Base-by-base conservation (phyloP, 2,797 vertebrate genomes). In the Acanthurus lineatus region DNA sequence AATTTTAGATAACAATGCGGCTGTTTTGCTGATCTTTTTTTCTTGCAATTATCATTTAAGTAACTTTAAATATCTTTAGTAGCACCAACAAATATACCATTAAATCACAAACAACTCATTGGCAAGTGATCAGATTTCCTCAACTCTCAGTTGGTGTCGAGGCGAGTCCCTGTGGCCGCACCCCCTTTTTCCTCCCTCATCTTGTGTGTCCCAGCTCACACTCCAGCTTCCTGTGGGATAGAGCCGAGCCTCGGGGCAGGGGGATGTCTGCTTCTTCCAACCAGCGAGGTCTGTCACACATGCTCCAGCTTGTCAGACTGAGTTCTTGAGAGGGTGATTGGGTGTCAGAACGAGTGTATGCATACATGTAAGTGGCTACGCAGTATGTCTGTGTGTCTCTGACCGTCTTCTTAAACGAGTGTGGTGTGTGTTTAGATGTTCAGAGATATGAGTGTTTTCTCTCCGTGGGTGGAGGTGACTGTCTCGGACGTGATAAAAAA, bases 161-260 rank as follows among this genome's bases (percentile, higher is more conserved):
- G 47, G 65, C 28, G n/a, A 78, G 76, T 69, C 76, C 66, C 69
- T 69, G 60, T 60, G 72, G 68, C 54, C 65, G 51, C 72, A 17
- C 56, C 64, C 60, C 40, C 22, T 3, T 14, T 71, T 25, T 52
- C 56, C 52, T 58, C 78, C 53, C 81, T 86, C 88, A 19, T 85
- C 86, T 84, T 93, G 87, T 93, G 92, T 92, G 85, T 90, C 90
- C 88, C 79, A 35, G 76, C 88, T 93, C 87, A 91, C 92, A 90
- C 91, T 90, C 83, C 71, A 65, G 82, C 92, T 94, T 94, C 94
- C 93, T 94, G 92, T 91, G 83, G 91, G 87, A 92, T 83, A 74
- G 83, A 89, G 82, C 80, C 11, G 60, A 84, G 86, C 93, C 93
- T 88, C 76, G 8, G 89, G 93, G 90, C 86, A 89, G 80, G 73